These are phyloP conservation scores for Cataglyphis livida DNA, from an alignment of 2,888 invertebrate genomes.

Conservation along the genomic window DNA sequence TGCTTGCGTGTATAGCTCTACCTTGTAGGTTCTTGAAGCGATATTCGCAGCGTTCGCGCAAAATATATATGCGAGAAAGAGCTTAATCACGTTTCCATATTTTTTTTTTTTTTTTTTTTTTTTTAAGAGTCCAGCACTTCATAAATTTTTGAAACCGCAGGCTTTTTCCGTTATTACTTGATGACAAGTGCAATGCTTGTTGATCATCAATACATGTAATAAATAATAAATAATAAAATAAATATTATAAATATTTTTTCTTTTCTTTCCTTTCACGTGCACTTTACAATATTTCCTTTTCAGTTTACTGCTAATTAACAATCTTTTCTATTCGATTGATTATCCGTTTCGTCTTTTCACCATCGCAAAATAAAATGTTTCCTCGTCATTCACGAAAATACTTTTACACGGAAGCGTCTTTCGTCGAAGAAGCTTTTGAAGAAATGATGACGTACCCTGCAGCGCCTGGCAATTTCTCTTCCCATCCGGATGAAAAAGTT, in stretches of 20 bases:
- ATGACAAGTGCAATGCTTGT: not conserved
- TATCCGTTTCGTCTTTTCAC: conserved; percentile 14
- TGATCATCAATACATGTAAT: not conserved
- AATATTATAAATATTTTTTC: not conserved
- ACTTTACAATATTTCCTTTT: not conserved
- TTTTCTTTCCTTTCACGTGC: not conserved
- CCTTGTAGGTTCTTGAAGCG: not conserved
- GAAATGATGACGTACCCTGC: conserved; percentile 47
- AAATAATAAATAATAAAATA: not conserved
- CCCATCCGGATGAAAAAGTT: conserved; percentile 53
- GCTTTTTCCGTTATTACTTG: not conserved
- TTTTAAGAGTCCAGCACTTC: not conserved
- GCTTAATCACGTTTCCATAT: not conserved
- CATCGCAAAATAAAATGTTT: conserved; percentile 42
- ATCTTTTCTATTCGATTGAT: not conserved
- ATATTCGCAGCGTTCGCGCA: not conserved
- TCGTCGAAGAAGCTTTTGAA: conserved; percentile 53
- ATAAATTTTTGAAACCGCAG: not conserved
- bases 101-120: not conserved
- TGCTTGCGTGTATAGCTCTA: not conserved
- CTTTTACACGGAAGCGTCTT: conserved; percentile 58
- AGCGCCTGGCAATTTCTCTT: conserved; percentile 59
- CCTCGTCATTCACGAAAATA: conserved; percentile 49
- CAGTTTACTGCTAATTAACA: not conserved
- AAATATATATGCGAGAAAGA: not conserved